These are phyloP conservation scores for Ambastaia sidthimunki DNA, from an alignment of 2,797 vertebrate species.

Conservation along the genomic window DNA sequence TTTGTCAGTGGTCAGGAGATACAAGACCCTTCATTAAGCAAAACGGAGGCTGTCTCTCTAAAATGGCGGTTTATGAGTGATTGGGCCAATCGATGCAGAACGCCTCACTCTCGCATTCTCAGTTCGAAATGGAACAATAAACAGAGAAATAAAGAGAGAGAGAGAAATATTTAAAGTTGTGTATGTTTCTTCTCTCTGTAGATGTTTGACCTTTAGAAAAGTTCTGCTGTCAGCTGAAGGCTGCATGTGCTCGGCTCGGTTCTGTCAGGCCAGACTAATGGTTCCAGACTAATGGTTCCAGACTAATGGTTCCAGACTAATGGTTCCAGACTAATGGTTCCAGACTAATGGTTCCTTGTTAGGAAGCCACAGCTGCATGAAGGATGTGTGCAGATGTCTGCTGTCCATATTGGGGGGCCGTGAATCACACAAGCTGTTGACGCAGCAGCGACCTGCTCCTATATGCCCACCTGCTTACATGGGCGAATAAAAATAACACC, in stretches of 20 bases:
- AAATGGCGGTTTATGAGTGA: slow-evolving; percentile 62
- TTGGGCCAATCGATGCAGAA: slow-evolving; percentile 68
- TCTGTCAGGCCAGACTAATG: slow-evolving; percentile 63
- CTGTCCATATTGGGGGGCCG: slow-evolving; percentile 34
- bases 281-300: no score
- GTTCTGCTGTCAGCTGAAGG: slow-evolving; percentile 66
- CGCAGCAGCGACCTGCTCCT: slow-evolving; percentile 26
- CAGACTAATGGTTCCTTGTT: no score
- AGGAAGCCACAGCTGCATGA: slow-evolving; percentile 53
- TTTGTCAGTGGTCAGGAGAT: slow-evolving; percentile 65
- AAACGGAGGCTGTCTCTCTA: slow-evolving; percentile 64
- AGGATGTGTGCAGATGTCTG: slow-evolving; percentile 53
- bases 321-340: no score
- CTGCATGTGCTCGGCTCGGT: slow-evolving; percentile 52
- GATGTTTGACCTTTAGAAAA: slow-evolving; percentile 76
- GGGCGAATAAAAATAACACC: slow-evolving; percentile 36
- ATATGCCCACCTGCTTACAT: slow-evolving; percentile 36
- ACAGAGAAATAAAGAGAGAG: not conserved
- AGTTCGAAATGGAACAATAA: slow-evolving; percentile 56
- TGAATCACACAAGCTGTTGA: slow-evolving; percentile 54
- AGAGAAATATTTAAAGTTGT: slow-evolving; percentile 25
- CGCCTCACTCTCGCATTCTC: slow-evolving; percentile 64
- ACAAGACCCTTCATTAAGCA: slow-evolving; percentile 75
- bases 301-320: no score
- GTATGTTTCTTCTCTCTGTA: slow-evolving; percentile 28